These are phyloP conservation scores for Drosophila biarmipes DNA, from an alignment of 1,140 invertebrate genomes.

Conservation along the genomic window DNA sequence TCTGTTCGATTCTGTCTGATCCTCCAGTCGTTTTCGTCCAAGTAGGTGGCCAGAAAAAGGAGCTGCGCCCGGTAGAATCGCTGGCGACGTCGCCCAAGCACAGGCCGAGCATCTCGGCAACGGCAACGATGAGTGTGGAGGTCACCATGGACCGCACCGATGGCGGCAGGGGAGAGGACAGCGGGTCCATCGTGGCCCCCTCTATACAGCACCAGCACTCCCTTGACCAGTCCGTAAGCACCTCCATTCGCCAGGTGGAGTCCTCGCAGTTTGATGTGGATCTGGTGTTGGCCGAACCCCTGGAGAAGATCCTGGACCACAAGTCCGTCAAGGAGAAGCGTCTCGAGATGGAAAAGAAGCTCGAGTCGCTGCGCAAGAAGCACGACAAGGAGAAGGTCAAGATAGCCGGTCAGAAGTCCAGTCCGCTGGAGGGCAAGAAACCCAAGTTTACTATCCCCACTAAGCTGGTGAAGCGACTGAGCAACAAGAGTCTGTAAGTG, in stretches of 20 bases:
- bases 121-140: conserved; percentile 74
- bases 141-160: conserved; percentile 53
- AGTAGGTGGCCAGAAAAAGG: conserved; percentile 84
- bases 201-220: conserved; percentile 82
- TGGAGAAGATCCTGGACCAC: conserved; percentile 92
- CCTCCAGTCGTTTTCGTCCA: conserved; percentile 84
- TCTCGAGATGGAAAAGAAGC: conserved; percentile 93
- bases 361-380: conserved; percentile 93
- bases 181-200: conserved; percentile 37
- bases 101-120: conserved; percentile 81
- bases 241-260: conserved; percentile 75
- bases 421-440: conserved; percentile 87
- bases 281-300: conserved; percentile 89
- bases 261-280: conserved; percentile 85
- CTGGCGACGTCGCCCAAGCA: conserved; percentile 84
- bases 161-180: conserved; percentile 50
- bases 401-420: conserved; percentile 86
- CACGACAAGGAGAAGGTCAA: conserved; percentile 92
- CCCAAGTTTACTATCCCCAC: conserved; percentile 90
- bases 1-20: conserved; percentile 67
- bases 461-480: conserved; percentile 91
- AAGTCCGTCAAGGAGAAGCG: conserved; percentile 93
- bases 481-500: conserved; percentile 93
- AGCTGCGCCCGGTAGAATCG: conserved; percentile 76
- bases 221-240: conserved; percentile 70